A percentile compares a stretch with the other conserved stretches of the same genome.
These are phyloP conservation scores for Diplodus sargus DNA, from an alignment of 2,797 vertebrate genomes.

Conservation along the genomic window DNA sequence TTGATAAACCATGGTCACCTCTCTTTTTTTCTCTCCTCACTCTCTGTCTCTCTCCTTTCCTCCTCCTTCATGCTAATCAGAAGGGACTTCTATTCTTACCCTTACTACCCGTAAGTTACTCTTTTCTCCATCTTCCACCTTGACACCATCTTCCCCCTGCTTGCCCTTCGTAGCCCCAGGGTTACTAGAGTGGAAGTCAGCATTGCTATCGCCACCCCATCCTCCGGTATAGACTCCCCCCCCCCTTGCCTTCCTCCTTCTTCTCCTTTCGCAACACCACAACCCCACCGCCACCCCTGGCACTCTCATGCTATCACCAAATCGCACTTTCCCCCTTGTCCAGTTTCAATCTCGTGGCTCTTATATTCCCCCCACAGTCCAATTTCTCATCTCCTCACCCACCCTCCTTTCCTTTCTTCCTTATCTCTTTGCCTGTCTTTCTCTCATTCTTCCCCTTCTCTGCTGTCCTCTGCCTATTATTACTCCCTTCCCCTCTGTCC, in stretches of 20 bases:
- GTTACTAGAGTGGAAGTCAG: slow-evolving; percentile 63
- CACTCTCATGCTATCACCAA: slow-evolving; percentile 51
- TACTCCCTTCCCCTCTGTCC: slow-evolving; percentile 18
- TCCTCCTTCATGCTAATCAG: slow-evolving; percentile 88
- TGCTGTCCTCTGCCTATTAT: slow-evolving; percentile 49
- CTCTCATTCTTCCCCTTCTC: slow-evolving; percentile 50
- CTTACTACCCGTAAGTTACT: slow-evolving; percentile 96
- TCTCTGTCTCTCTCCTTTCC: slow-evolving; percentile 73
- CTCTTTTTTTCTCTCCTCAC: slow-evolving; percentile 67
- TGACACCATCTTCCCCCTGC: slow-evolving; percentile 54
- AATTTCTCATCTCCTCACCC: slow-evolving; percentile 69
- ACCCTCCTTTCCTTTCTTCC: slow-evolving; percentile 47
- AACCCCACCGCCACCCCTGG: slow-evolving; percentile 8
- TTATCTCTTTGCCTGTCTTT: slow-evolving; percentile 62
- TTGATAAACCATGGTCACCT: slow-evolving; percentile 75
- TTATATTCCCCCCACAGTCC: slow-evolving; percentile 57
- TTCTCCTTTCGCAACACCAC: slow-evolving; percentile 9
- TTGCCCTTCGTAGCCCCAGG: slow-evolving; percentile 63
- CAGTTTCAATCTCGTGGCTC: slow-evolving; percentile 65
- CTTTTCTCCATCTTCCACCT: slow-evolving; percentile 55
- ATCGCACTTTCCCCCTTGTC: slow-evolving; percentile 55
- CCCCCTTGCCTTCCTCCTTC: background rate
- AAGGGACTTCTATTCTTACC: slow-evolving; percentile 96
- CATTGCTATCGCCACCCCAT: slow-evolving; percentile 55
- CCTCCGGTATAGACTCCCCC: slow-evolving; percentile 24